Base-by-base conservation (phyloP, 2,797 vertebrate species). In the Pseudotriccus pelzelni region DNA sequence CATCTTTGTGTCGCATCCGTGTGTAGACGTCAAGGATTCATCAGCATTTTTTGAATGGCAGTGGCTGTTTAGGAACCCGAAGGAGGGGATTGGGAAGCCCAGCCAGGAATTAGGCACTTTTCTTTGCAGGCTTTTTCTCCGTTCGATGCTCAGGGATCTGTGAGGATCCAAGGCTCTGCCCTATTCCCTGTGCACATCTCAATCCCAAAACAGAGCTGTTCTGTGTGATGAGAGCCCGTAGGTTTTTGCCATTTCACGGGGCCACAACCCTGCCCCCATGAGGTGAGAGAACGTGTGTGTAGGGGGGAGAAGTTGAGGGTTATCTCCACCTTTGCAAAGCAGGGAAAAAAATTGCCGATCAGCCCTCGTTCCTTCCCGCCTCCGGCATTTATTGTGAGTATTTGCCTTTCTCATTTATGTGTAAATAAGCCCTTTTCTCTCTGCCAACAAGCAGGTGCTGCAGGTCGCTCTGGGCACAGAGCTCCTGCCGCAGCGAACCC, bases 381-480 rank as follows among this genome's bases (percentile, higher is more conserved):
- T 4, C 28, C 4, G 60, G n/a, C 69, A 16, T 12, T 7, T 8
- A 14, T 5, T 25, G 84, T 25, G 36, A 41, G 24, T 46, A 16
- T 91, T 80, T 67, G 41, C 68, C 60, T 70, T 46, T 58, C 93
- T 85, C 89, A 79, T 93, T 92, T 87, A 59, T 76, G 89, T 93
- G 91, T 73, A 96, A 92, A 96, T 95, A 74, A 91, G 87, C 44
- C 59, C 56, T 85, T 91, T 86, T 74, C 58, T 58, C 46, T 12
- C 30, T 3, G 36, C 44, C 30, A 23, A 44, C 0, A 1, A 18
- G 44, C 76, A 23, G 69, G 44, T 55, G 60, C 77, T 58, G 91
- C 75, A 36, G 44, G 78, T 5, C 37, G 32, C 73, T 70, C 53
- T 2, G 58, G 32, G 82, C 32, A 4, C 4, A 0, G 32, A 87